Evolutionary conservation across 2,888 invertebrate species (phyloP).

Genomic region (Dorcus hopei): DNA sequence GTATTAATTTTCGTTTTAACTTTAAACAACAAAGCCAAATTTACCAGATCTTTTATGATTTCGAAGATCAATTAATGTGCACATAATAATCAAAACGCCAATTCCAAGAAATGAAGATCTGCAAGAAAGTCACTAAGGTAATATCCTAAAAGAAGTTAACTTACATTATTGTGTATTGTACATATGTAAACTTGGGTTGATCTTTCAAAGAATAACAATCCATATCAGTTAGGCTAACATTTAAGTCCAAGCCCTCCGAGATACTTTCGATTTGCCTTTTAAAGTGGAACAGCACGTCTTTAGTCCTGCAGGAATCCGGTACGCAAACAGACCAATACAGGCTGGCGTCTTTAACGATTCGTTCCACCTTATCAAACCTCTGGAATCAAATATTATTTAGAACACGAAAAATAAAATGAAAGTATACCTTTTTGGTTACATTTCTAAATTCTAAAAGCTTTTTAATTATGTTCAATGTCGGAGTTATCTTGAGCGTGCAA

Average conservation of each 20-base stretch:
- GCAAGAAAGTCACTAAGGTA: background rate
- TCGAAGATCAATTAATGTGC: too few species aligned
- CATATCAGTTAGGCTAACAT: constrained; percentile 31
- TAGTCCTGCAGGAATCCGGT: constrained; percentile 45
- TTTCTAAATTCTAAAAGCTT: constrained; percentile 32
- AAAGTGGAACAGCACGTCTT: constrained; percentile 40
- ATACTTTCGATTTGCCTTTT: constrained; percentile 33
- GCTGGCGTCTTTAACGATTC: constrained; percentile 28
- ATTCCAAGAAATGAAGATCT: background rate
- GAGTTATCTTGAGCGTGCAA: constrained; percentile 41
- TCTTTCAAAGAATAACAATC: constrained; percentile 35
- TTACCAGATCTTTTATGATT: background rate
- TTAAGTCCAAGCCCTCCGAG: constrained; percentile 36
- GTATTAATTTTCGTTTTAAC: too few species aligned
- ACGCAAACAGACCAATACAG: constrained; percentile 46
- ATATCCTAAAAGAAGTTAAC: constrained; percentile 6
- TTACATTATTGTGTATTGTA: constrained; percentile 37
- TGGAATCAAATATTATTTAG: constrained; percentile 18
- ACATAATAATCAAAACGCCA: background rate
- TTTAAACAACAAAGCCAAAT: too few species aligned
- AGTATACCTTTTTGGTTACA: constrained; percentile 31
- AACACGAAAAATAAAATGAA: background rate
- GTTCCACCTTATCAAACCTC: constrained; percentile 32
- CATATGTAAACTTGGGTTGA: constrained; percentile 28
- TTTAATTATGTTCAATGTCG: constrained; percentile 26